These are phyloP conservation scores for Nycticorax nycticorax DNA, from an alignment of 2,113 vertebrate genomes.

Conservation along the genomic window DNA sequence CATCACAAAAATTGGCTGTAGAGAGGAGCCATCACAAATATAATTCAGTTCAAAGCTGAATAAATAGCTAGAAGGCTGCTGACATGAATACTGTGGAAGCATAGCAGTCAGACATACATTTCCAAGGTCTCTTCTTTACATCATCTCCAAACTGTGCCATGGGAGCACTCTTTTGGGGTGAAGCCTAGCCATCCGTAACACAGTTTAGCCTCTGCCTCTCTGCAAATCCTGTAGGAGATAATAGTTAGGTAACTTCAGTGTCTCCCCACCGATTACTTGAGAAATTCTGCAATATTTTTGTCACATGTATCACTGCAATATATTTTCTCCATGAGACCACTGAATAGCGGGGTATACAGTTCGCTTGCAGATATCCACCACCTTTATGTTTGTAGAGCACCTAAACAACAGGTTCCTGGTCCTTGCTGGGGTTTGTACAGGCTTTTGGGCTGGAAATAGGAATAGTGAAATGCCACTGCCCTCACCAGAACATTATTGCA, in stretches of 20 bases:
- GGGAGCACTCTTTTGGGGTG: not conserved
- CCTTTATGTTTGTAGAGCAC: not conserved
- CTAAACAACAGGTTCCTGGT: not conserved
- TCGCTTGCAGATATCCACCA: not conserved
- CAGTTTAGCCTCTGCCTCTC: not conserved
- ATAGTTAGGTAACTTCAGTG: not conserved
- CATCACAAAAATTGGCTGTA: not conserved
- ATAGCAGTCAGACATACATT: not conserved
- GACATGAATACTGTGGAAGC: not conserved
- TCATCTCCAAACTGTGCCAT: not conserved
- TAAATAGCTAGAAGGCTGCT: not conserved
- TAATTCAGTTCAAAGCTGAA: not conserved
- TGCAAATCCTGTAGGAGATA: not conserved
- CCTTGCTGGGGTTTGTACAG: not conserved
- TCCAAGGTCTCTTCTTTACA: not conserved
- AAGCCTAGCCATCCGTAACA: not conserved
- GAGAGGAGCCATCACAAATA: not conserved
- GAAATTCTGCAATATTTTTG: not conserved
- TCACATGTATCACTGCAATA: not conserved
- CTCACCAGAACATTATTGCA: rapidly evolving
- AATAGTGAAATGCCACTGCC: not conserved
- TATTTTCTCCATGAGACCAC: rapidly evolving
- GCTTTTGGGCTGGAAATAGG: not conserved
- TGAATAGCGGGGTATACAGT: not conserved
- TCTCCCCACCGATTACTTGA: not conserved